A percentile compares a stretch with the other conserved stretches of the same genome.
These are phyloP conservation scores for Urocolius indicus DNA, from an alignment of 2,113 vertebrate genomes.

Conservation along the genomic window DNA sequence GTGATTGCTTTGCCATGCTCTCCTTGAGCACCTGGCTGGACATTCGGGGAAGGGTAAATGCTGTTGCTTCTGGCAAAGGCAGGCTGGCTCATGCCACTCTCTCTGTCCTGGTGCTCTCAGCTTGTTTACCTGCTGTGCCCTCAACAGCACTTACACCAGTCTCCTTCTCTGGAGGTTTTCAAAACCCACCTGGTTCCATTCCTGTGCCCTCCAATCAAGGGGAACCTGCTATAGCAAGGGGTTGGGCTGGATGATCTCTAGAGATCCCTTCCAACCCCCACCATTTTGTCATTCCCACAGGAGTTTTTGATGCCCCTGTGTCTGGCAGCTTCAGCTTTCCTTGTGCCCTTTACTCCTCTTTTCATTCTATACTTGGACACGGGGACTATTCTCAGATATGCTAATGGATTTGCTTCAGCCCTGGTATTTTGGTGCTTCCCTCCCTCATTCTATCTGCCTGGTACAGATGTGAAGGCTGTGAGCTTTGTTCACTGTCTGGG, in stretches of 20 bases:
- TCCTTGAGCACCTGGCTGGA: neutral
- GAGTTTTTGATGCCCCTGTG: neutral
- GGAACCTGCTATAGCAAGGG: too few relatives aligned
- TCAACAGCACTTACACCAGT: neutral
- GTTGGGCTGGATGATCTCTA: too few relatives aligned
- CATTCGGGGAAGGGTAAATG: fast-evolving
- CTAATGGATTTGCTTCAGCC: neutral
- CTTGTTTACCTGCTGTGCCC: neutral
- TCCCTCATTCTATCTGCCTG: neutral
- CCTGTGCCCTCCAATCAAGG: too few relatives aligned
- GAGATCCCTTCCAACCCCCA: too few relatives aligned
- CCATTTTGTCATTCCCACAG: fast-evolving
- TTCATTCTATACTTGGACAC: neutral
- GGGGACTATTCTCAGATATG: neutral
- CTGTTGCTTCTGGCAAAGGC: neutral
- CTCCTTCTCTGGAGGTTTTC: too few relatives aligned
- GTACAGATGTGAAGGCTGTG: neutral
- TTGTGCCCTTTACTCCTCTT: neutral
- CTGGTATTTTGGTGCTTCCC: neutral
- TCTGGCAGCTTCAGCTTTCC: neutral
- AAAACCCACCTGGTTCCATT: too few relatives aligned
- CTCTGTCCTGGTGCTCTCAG: neutral
- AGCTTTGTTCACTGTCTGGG: neutral
- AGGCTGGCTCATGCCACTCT: neutral
- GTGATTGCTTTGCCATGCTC: neutral